Percentiles rank a stretch among this genome's conserved stretches.
These are phyloP conservation scores for Hippasteria phrygiana DNA, from an alignment of 53 echinoderm and acorn worm species.

Conservation along the genomic window DNA sequence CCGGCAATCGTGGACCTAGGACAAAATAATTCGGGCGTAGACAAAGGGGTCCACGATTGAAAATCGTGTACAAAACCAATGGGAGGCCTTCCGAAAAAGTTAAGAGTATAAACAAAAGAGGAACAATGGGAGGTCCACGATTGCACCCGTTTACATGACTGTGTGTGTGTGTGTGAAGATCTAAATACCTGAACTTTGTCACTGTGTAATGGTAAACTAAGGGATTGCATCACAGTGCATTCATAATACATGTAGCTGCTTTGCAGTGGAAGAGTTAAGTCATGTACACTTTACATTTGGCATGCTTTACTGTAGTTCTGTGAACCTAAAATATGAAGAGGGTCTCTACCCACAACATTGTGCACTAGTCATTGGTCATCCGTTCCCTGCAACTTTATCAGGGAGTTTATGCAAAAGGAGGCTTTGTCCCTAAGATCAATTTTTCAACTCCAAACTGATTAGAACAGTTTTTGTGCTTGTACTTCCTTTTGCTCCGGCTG, in stretches of 20 bases:
- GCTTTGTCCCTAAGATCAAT: not conserved
- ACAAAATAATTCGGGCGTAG: too few species aligned
- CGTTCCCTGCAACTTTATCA: not conserved
- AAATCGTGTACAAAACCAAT: too few species aligned
- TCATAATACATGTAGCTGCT: not conserved
- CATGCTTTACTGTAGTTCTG: too few species aligned
- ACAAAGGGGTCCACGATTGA: too few species aligned
- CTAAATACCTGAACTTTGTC: not conserved
- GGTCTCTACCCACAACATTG: not conserved
- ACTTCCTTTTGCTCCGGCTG: not conserved
- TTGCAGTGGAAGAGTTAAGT: not conserved
- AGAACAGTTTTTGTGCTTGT: not conserved
- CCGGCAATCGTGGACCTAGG: too few species aligned
- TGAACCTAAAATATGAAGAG: conserved; percentile 25
- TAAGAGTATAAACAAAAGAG: too few species aligned
- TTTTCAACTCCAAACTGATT: not conserved
- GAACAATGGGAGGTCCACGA: too few species aligned
- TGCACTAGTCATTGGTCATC: not conserved
- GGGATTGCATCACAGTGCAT: not conserved
- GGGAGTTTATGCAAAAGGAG: not conserved
- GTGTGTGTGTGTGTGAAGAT: not conserved
- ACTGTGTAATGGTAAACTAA: not conserved
- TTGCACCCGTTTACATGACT: not conserved
- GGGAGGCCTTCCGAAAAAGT: too few species aligned
- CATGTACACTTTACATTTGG: not conserved